A percentile compares a stretch with the other conserved stretches of the same genome.
Conservation (phyloP, 2,888 invertebrate species). For the Eupithecia abbreviata region DNA sequence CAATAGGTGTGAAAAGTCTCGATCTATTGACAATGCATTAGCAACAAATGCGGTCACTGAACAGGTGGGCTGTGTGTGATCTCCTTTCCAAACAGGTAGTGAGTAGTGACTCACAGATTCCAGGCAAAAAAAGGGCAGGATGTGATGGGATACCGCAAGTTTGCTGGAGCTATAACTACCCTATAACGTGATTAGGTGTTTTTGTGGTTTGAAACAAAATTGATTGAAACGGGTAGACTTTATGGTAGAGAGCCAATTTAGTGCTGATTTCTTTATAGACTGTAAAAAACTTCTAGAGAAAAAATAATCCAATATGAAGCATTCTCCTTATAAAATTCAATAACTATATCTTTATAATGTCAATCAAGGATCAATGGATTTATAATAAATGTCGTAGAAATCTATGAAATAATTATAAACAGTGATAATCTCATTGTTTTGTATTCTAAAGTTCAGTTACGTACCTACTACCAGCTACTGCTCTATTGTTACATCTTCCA, state of each 20-base stretch:
- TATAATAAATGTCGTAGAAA: not conserved
- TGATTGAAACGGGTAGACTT: not conserved
- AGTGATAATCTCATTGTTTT: not conserved
- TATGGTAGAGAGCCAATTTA: not conserved
- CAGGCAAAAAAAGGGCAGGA: slow-evolving; percentile 18
- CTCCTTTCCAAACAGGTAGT: slow-evolving; percentile 21
- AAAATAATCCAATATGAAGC: not conserved
- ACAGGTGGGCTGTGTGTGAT: slow-evolving; percentile 29
- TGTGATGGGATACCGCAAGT: slow-evolving; percentile 19
- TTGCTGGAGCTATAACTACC: not conserved
- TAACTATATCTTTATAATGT: no score
- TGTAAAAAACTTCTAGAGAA: not conserved
- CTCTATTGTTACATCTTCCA: no score
- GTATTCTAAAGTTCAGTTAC: not conserved
- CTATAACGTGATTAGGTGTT: not conserved
- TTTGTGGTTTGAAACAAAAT: slow-evolving; percentile 1
- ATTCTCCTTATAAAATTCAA: no score
- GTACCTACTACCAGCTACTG: no score
- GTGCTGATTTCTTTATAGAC: not conserved
- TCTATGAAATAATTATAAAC: not conserved
- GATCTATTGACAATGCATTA: slow-evolving; percentile 28
- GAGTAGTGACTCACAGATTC: slow-evolving; percentile 21
- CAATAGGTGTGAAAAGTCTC: slow-evolving; percentile 31
- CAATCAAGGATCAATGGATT: not conserved
- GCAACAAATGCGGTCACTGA: slow-evolving; percentile 17